Evolutionary conservation across 1,140 invertebrate species (phyloP).

Genomic region (Agraylea sexmaculata): DNA sequence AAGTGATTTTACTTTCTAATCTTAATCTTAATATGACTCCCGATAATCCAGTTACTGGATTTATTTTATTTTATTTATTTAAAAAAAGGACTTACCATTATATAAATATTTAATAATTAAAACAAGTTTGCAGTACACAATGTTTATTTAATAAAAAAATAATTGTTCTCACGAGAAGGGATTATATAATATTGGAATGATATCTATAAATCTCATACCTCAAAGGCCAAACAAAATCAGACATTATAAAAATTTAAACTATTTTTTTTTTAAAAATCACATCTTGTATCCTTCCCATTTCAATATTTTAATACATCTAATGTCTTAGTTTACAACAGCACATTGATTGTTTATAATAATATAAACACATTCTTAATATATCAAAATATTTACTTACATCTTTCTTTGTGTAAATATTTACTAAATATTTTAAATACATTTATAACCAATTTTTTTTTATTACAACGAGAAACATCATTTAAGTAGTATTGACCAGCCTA

Average conservation of each 20-base stretch:
- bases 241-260: slow-evolving; percentile 23
- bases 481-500: no score
- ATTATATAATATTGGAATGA: slow-evolving; percentile 21
- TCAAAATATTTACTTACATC: slow-evolving; percentile 20
- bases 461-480: no score
- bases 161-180: slow-evolving; percentile 22
- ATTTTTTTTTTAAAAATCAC: slow-evolving; percentile 22
- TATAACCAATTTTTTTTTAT: no score
- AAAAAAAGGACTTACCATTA: slow-evolving; percentile 1
- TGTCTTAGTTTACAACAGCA: slow-evolving; percentile 20
- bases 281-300: slow-evolving; percentile 21
- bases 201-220: slow-evolving; percentile 23
- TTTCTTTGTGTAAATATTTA: slow-evolving; percentile 20
- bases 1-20: no score
- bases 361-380: slow-evolving; percentile 18
- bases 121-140: slow-evolving; percentile 19
- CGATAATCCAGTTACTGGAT: no score
- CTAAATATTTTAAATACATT: no score
- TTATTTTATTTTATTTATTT: not conserved
- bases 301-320: slow-evolving; percentile 19
- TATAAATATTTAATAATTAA: slow-evolving; percentile 3
- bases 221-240: slow-evolving; percentile 22
- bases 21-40: no score
- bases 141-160: slow-evolving; percentile 24
- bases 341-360: slow-evolving; percentile 20